phyloP scores from a whole-genome alignment of 2,888 invertebrate genomes.

The Silvanus unidentatus region DNA sequence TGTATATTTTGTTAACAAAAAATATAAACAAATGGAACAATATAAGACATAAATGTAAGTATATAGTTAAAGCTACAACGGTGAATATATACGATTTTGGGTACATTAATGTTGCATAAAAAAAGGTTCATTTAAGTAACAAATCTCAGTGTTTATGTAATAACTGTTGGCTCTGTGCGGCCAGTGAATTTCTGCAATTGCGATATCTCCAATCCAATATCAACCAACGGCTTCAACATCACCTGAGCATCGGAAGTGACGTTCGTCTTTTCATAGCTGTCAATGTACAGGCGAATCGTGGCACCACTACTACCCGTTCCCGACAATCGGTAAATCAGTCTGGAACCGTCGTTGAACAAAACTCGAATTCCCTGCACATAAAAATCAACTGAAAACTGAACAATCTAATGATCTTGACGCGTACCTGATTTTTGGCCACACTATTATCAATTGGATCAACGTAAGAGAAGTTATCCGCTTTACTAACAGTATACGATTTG shows the following conservation, averaged over 20 bases:
- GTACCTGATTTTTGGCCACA: slow-evolving; percentile 79
- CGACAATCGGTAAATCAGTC: slow-evolving; percentile 88
- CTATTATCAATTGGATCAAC: slow-evolving; percentile 92
- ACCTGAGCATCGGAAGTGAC: slow-evolving; percentile 60
- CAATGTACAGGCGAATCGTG: slow-evolving; percentile 92
- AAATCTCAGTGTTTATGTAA: slow-evolving; percentile 62
- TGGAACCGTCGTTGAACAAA: slow-evolving; percentile 89
- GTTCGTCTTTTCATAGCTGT: slow-evolving; percentile 80
- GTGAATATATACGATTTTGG: too few species aligned
- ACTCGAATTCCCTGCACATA: slow-evolving; percentile 85
- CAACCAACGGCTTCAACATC: slow-evolving; percentile 81
- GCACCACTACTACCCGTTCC: slow-evolving; percentile 98
- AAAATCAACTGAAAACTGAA: slow-evolving; percentile 12
- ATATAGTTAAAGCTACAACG: too few species aligned
- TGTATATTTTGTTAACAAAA: too few species aligned
- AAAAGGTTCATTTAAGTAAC: neutral
- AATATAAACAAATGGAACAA: too few species aligned
- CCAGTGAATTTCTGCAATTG: slow-evolving; percentile 81
- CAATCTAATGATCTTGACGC: neutral
- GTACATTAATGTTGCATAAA: neutral
- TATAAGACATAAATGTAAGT: too few species aligned
- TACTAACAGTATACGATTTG: slow-evolving; percentile 71
- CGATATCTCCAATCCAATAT: slow-evolving; percentile 80
- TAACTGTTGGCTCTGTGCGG: slow-evolving; percentile 88
- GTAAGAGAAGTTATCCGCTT: slow-evolving; percentile 92